These are phyloP conservation scores for Agrochola lota DNA, from an alignment of 2,888 invertebrate species.

Conservation along the genomic window DNA sequence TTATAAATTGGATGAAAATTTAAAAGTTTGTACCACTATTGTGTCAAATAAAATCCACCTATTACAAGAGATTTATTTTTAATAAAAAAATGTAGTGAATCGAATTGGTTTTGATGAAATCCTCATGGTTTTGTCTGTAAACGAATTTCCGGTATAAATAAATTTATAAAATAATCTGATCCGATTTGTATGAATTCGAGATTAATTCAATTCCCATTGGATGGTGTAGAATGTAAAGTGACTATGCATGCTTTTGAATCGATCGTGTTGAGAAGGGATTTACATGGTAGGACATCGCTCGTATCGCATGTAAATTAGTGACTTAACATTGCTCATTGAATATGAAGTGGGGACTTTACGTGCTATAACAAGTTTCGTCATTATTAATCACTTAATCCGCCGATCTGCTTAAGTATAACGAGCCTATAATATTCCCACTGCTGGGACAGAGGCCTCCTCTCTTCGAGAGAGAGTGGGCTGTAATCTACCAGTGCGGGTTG, in stretches of 20 bases:
- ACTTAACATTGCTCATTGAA: conserved; percentile 17
- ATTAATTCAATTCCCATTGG: conserved; percentile 24
- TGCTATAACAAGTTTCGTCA: not conserved
- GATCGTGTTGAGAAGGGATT: conserved; percentile 2
- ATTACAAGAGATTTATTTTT: conserved; percentile 36
- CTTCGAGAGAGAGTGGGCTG: too few species aligned
- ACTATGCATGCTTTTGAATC: conserved; percentile 6
- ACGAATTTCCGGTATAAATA: conserved; percentile 25
- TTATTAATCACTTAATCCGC: conserved; percentile 4
- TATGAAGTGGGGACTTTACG: conserved; percentile 15
- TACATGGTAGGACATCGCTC: not conserved
- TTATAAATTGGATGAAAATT: conserved; percentile 46
- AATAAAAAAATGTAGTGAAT: conserved; percentile 13
- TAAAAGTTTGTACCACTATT: conserved; percentile 37
- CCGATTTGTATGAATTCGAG: conserved; percentile 26
- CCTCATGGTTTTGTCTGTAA: conserved; percentile 42
- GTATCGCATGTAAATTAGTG: conserved; percentile 29
- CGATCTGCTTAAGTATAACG: too few species aligned
- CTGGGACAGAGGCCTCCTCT: too few species aligned
- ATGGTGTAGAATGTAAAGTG: conserved; percentile 5
- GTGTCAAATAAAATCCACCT: conserved; percentile 25
- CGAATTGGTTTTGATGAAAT: conserved; percentile 29
- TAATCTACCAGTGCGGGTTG: too few species aligned
- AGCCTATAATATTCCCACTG: too few species aligned
- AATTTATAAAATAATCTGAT: conserved; percentile 23